phyloP scores from a whole-genome alignment of 2,797 vertebrate genomes.

The Pseudochromis fuscus region DNA sequence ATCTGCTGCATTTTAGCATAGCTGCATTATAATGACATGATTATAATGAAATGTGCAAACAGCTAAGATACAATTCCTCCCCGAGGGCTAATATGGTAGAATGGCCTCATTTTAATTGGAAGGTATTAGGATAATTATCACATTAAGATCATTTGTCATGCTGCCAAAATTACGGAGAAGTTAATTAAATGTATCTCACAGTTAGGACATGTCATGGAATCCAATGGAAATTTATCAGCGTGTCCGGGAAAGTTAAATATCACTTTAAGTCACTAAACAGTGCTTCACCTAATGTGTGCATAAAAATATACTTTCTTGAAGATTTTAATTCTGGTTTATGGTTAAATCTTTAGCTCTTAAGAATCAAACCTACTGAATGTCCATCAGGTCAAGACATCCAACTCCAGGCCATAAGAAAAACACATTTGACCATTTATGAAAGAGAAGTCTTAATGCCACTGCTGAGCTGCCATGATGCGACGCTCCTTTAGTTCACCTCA shows the following conservation, averaged over 20 bases:
- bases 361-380: too few species aligned
- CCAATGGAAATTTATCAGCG: constrained; percentile 41
- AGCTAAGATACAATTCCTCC: constrained; percentile 31
- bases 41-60: constrained; percentile 48
- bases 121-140: constrained; percentile 57
- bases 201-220: constrained; percentile 39
- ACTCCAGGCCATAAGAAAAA: too few species aligned
- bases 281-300: neutral
- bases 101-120: constrained; percentile 45
- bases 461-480: too few species aligned
- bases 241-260: constrained; percentile 14
- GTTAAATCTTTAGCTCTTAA: too few species aligned
- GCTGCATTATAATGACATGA: too few species aligned
- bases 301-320: too few species aligned
- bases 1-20: constrained; percentile 20
- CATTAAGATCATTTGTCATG: constrained; percentile 62
- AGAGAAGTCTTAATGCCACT: too few species aligned
- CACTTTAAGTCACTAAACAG: neutral
- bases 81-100: constrained; percentile 45
- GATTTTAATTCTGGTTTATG: neutral
- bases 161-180: constrained; percentile 55
- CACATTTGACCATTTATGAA: too few species aligned
- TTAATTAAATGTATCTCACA: constrained; percentile 69
- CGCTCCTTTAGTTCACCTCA: too few species aligned
- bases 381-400: too few species aligned